Evolutionary conservation across 2,888 invertebrate genomes (phyloP).

Genomic region (Drosophila eohydei): DNA sequence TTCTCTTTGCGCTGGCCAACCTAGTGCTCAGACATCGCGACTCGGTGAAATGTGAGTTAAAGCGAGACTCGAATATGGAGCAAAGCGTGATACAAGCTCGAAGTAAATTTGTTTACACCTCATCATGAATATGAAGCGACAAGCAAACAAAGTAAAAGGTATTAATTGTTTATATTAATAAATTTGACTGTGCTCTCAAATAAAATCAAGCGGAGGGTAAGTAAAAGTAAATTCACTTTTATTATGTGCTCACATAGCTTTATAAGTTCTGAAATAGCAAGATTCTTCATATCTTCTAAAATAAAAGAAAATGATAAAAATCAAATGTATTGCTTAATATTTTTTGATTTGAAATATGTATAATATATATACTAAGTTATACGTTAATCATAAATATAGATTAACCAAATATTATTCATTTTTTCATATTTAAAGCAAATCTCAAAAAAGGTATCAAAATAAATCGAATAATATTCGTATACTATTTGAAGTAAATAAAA

Average conservation of each 20-base stretch:
- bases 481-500: too few relatives aligned
- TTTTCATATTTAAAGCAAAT: too few relatives aligned
- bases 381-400: neutral
- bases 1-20: slow-evolving; percentile 57
- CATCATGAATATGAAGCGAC: slow-evolving; percentile 17
- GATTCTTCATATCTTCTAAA: too few relatives aligned
- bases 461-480: too few relatives aligned
- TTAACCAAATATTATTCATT: too few relatives aligned
- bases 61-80: slow-evolving; percentile 63
- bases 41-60: slow-evolving; percentile 53
- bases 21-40: slow-evolving; percentile 21
- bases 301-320: too few relatives aligned
- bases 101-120: slow-evolving; percentile 31
- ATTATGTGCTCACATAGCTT: neutral
- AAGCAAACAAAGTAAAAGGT: slow-evolving; percentile 27
- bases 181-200: slow-evolving; percentile 26
- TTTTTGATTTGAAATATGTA: too few relatives aligned
- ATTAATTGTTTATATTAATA: slow-evolving; percentile 59
- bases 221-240: slow-evolving; percentile 64
- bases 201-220: slow-evolving; percentile 26
- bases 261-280: too few relatives aligned
- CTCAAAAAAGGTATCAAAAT: too few relatives aligned
- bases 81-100: slow-evolving; percentile 70
- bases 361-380: too few relatives aligned
- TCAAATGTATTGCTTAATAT: too few relatives aligned